A percentile compares a stretch with the other conserved stretches of the same genome.
phyloP scores from a whole-genome alignment of 2,797 vertebrate genomes.

The Anolis apletophallus region DNA sequence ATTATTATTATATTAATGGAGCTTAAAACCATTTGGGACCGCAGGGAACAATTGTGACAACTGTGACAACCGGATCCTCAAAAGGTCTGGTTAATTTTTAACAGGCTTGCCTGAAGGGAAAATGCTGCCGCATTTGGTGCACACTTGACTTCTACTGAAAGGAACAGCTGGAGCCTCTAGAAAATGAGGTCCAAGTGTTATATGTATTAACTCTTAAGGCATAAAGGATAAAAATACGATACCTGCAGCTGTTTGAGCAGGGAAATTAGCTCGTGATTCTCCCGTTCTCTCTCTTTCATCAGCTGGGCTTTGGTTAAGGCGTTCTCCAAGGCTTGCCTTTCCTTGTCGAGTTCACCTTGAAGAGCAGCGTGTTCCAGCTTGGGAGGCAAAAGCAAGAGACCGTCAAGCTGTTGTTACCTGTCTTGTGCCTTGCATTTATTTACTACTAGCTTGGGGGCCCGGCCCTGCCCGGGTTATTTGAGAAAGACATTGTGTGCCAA shows the following conservation, averaged over 20 bases:
- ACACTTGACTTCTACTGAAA: background rate
- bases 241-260: constrained; percentile 84
- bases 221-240: constrained; percentile 16
- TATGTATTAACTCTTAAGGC: background rate
- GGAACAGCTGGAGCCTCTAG: background rate
- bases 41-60: background rate
- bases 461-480: too few relatives aligned
- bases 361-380: constrained; percentile 81
- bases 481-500: too few relatives aligned
- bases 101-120: background rate
- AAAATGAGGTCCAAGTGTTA: background rate
- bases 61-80: too few relatives aligned
- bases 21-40: background rate
- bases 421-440: too few relatives aligned
- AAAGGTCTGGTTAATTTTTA: background rate
- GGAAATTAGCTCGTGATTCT: constrained; percentile 75
- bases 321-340: constrained; percentile 80
- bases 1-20: background rate
- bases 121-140: background rate
- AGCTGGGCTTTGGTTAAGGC: constrained; percentile 77
- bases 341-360: constrained; percentile 82
- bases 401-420: background rate
- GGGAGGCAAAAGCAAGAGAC: background rate
- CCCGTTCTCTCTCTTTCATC: constrained; percentile 79
- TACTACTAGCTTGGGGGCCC: too few relatives aligned